Base-by-base conservation (phyloP, 37 sponge, comb jelly and placozoan genomes). In the Geodia barretti region DNA sequence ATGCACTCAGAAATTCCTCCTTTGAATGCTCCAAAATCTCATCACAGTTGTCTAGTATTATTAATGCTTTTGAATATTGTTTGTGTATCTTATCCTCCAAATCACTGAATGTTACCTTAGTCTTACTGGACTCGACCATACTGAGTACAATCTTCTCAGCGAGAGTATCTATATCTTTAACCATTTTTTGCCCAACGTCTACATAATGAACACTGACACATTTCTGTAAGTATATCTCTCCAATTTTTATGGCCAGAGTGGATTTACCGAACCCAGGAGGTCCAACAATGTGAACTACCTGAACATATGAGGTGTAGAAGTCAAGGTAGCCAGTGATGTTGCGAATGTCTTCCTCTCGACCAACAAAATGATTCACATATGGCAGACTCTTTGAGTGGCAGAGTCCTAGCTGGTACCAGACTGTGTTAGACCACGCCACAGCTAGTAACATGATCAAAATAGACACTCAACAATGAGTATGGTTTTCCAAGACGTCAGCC, bases 191-290 rank as follows among this genome's bases (percentile, higher is more conserved):
- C n/a, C n/a, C n/a, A 17, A 47, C 14, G 28, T 79, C 64, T 5
- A 67, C 69, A 79, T 79, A 79, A 41, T 79, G 68, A 23, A 67
- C 79, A 4, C 43, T 28, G 21, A 43, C 79, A 5, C 79, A 32
- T 31, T 42, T 66, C 3, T 14, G 26, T 41, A 68, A 25, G 33
- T 67, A 29, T 21, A 64, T 23, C 20, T 79, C 33, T 9, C 67
- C 79, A 41, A 67, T 65, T 23, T 67, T 21, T 29, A 67, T 66
- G 17, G 79, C 79, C 69, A 79, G 28, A n/a, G 79, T 66, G 4
- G 79, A 66, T 31, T 79, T 79, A n/a, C 79, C 79, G 39, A 79
- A 43, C 4, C 79, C 79, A 41, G 79, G 79, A 42, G 68, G 39
- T n/a, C 79, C 79, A 7, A 81, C 62, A 31, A 81, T 72, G n/a